phyloP scores from a whole-genome alignment of 2,113 vertebrate genomes.

The Catharus minimus region DNA sequence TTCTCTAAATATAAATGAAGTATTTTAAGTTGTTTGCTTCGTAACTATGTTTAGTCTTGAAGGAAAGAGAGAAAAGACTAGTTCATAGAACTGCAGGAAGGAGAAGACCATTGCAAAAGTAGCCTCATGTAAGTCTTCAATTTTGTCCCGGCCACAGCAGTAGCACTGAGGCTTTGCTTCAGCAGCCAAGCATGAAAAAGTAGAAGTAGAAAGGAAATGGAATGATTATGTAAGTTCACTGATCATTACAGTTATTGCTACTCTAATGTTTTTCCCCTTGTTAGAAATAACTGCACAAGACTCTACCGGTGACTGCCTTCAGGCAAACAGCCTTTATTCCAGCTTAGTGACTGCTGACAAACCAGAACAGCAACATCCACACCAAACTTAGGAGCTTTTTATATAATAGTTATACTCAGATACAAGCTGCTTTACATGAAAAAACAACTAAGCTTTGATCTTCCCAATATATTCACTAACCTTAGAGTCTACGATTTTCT shows the following conservation, averaged over 20 bases:
- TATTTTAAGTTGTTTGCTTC: conserved; percentile 22
- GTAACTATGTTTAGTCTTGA: neutral
- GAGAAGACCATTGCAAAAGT: neutral
- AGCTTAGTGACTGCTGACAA: neutral
- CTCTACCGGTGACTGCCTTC: neutral
- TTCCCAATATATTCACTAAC: neutral
- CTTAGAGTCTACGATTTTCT: neutral
- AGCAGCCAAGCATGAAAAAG: conserved; percentile 5
- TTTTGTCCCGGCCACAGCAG: neutral
- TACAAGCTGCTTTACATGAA: neutral
- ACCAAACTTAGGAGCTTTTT: neutral
- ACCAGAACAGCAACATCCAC: neutral
- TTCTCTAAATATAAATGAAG: conserved; percentile 2
- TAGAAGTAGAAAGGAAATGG: neutral
- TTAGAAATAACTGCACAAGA: conserved; percentile 27
- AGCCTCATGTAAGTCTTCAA: neutral
- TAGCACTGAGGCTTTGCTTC: neutral
- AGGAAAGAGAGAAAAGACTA: neutral
- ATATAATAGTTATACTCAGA: neutral
- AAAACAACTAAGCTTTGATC: neutral
- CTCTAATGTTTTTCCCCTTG: neutral
- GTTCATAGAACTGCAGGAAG: neutral
- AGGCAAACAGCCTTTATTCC: conserved; percentile 34
- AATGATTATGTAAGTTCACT: neutral
- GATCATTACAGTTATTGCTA: neutral